Evolutionary conservation across 2,113 vertebrate species (phyloP).

Genomic region (Verasper variegatus): DNA sequence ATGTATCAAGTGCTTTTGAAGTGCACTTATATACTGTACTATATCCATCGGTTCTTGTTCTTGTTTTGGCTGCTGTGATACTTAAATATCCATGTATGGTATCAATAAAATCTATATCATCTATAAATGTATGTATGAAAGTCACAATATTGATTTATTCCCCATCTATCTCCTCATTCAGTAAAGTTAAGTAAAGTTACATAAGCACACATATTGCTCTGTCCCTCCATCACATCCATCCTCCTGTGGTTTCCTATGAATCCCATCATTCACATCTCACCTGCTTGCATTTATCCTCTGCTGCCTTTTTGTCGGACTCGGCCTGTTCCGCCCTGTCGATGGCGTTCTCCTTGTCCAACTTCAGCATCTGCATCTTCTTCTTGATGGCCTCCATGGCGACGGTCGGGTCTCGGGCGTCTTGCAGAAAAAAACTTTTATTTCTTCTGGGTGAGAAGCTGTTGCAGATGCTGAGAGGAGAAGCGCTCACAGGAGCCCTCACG

Average conservation of each 20-base stretch:
- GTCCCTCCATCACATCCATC: conserved; percentile 1
- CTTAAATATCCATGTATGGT: neutral
- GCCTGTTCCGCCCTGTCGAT: conserved; percentile 93
- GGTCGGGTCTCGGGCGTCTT: conserved; percentile 12
- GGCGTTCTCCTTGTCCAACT: conserved; percentile 96
- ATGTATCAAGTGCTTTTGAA: too few species aligned
- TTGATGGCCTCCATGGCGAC: conserved; percentile 95
- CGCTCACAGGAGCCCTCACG: conserved; percentile 20
- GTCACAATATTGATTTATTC: neutral
- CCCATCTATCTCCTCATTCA: neutral
- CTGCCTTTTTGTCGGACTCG: conserved; percentile 90
- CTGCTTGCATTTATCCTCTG: conserved; percentile 93
- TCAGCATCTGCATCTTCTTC: conserved; percentile 99
- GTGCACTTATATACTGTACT: neutral
- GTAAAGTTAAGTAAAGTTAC: too few species aligned
- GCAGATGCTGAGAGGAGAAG: conserved; percentile 17
- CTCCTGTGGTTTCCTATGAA: neutral
- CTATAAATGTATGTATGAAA: neutral
- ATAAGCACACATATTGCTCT: neutral
- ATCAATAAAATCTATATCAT: neutral
- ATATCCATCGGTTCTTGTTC: neutral
- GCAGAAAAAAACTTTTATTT: neutral
- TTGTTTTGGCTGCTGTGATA: neutral
- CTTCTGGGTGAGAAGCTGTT: conserved; percentile 6
- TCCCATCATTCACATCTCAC: conserved; percentile 73